phyloP scores from a whole-genome alignment of 2,888 invertebrate genomes.

The Philereme transversata region DNA sequence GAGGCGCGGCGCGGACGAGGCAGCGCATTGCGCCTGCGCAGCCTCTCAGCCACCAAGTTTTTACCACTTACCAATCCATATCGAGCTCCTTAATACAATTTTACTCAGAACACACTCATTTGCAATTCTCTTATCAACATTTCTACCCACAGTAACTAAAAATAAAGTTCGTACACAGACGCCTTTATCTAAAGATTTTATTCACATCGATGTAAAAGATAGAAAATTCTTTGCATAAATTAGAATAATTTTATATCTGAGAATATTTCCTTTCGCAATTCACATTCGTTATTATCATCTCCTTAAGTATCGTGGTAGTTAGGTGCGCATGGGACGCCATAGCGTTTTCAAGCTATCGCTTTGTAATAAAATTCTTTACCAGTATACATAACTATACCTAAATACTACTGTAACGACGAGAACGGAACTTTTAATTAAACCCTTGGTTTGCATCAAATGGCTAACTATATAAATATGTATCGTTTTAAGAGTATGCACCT shows the following conservation, averaged over 20 bases:
- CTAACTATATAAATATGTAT: constrained; percentile 16
- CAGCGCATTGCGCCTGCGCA: constrained; percentile 43
- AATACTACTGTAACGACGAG: constrained; percentile 23
- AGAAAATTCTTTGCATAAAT: constrained; percentile 41
- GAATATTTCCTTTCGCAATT: constrained; percentile 32
- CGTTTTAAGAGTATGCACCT: constrained; percentile 20
- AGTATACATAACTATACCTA: constrained; percentile 26
- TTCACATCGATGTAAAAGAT: constrained; percentile 37
- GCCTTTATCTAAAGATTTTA: constrained; percentile 35
- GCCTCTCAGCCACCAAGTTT: constrained; percentile 72
- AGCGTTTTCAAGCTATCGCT: constrained; percentile 29
- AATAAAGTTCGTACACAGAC: constrained; percentile 36
- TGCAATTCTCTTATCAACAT: constrained; percentile 48
- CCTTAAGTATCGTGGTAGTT: constrained; percentile 31
- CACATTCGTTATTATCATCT: constrained; percentile 34
- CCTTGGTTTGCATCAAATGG: constrained; percentile 13
- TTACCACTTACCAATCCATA: constrained; percentile 78
- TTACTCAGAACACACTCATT: constrained; percentile 60
- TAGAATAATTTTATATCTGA: constrained; percentile 40
- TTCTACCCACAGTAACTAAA: constrained; percentile 32
- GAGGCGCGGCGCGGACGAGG: constrained; percentile 70
- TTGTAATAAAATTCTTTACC: constrained; percentile 35
- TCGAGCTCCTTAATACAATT: constrained; percentile 71
- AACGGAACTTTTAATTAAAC: constrained; percentile 34
- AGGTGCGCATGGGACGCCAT: constrained; percentile 25